Conservation (phyloP, 2,113 vertebrate genomes). For the Lycocorax pyrrhopterus region DNA sequence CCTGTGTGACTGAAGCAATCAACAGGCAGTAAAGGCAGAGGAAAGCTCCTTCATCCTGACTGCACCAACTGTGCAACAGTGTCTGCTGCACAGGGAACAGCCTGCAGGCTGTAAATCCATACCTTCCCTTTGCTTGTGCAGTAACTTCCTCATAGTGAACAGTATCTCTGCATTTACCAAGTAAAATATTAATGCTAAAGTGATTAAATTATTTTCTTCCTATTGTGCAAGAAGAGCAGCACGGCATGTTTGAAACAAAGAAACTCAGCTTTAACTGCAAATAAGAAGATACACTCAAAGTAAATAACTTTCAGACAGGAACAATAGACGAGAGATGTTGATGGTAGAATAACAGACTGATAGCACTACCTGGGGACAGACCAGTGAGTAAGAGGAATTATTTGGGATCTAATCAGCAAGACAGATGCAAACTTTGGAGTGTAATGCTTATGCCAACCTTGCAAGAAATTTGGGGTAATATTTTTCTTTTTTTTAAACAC, state of each 20-base stretch:
- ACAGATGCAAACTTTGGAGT: background rate
- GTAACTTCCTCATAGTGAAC: background rate
- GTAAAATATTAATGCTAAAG: constrained; percentile 22
- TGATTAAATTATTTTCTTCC: background rate
- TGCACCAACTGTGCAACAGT: background rate
- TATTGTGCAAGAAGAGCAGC: background rate
- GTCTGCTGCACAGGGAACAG: background rate
- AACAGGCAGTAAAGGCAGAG: background rate
- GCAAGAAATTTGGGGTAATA: background rate
- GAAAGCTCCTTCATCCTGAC: background rate
- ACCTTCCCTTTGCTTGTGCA: background rate
- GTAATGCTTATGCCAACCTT: background rate
- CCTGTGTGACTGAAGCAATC: background rate
- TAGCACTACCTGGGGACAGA: background rate
- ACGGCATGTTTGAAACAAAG: background rate
- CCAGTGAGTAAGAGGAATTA: background rate
- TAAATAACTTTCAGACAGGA: background rate
- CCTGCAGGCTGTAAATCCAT: background rate
- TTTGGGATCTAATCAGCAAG: background rate
- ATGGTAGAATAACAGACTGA: background rate
- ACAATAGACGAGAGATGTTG: background rate
- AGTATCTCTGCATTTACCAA: background rate
- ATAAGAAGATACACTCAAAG: background rate
- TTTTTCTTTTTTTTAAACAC: background rate
- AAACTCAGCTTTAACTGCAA: background rate